A percentile compares a stretch with the other conserved stretches of the same genome.
Evolutionary conservation across 1,140 invertebrate species (phyloP).

Genomic region (Radopholus similis): DNA sequence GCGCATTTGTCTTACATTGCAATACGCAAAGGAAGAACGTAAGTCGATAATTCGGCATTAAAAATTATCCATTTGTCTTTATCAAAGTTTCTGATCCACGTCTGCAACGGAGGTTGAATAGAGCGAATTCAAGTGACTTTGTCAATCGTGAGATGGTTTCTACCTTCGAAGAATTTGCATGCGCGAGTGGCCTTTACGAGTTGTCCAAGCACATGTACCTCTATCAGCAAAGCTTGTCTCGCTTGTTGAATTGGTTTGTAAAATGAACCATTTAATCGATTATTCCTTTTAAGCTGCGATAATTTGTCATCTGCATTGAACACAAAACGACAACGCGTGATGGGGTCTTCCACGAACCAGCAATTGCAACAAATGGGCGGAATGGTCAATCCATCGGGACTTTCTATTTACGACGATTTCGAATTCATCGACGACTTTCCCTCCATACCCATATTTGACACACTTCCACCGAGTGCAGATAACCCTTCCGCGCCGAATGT

Average conservation of each 20-base stretch:
- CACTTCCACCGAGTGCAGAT: too few species aligned
- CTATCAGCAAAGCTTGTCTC: constrained; percentile 1
- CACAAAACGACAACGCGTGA: not conserved
- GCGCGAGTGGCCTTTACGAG: constrained; percentile 15
- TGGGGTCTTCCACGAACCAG: too few species aligned
- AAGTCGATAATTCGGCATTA: not conserved
- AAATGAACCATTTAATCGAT: not conserved
- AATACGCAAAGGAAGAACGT: not conserved
- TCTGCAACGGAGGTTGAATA: too few species aligned
- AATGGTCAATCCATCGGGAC: too few species aligned
- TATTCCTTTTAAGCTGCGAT: not conserved
- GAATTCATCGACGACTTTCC: not conserved
- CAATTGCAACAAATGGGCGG: too few species aligned
- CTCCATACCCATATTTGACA: too few species aligned
- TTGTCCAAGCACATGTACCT: constrained; percentile 20
- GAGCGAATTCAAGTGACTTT: too few species aligned
- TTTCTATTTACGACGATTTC: not conserved
- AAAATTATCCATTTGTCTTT: not conserved
- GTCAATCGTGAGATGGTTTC: constrained; percentile 4
- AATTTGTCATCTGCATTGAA: constrained; percentile 7
- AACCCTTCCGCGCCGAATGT: too few species aligned
- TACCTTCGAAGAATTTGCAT: constrained; percentile 28
- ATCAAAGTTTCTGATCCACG: not conserved
- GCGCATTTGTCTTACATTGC: not conserved
- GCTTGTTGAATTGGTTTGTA: not conserved